Evolutionary conservation across 1,140 invertebrate species (phyloP).

Genomic region (Drosophila triauraria): DNA sequence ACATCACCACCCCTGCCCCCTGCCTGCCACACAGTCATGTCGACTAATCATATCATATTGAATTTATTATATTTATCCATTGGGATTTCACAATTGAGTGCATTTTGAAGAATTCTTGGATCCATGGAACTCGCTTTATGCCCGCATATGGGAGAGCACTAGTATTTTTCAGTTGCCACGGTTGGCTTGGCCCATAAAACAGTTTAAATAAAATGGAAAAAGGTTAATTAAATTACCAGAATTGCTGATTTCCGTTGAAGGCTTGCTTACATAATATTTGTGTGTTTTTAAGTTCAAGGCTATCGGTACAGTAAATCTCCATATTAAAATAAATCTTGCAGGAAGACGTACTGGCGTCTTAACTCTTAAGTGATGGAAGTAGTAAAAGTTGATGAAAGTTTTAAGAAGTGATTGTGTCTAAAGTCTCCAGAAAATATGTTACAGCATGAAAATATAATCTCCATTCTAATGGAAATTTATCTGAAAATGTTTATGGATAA

Average conservation of each 20-base stretch:
- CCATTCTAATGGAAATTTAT: not conserved
- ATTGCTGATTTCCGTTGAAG: not conserved
- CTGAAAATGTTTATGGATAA: not conserved
- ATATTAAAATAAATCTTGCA: no score
- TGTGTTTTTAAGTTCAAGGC: not conserved
- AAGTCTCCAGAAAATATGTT: not conserved
- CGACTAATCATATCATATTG: conserved; percentile 73
- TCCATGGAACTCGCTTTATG: not conserved
- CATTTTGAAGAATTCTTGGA: conserved; percentile 40
- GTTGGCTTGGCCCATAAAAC: conserved; percentile 1
- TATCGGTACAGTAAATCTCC: no score
- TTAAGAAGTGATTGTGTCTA: not conserved
- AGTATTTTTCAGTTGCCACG: conserved; percentile 3
- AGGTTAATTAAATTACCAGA: conserved; percentile 18
- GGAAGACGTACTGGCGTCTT: not conserved
- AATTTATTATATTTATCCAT: conserved; percentile 57
- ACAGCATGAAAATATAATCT: no score
- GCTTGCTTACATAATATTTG: not conserved
- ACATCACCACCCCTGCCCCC: conserved; percentile 2
- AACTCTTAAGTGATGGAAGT: not conserved
- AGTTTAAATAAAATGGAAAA: not conserved
- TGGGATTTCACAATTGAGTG: conserved; percentile 71
- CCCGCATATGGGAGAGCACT: not conserved
- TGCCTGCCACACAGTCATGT: conserved; percentile 14
- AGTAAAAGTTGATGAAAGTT: not conserved